These are phyloP conservation scores for Meteorus cinctellus DNA, from an alignment of 2,888 invertebrate genomes.

Conservation along the genomic window DNA sequence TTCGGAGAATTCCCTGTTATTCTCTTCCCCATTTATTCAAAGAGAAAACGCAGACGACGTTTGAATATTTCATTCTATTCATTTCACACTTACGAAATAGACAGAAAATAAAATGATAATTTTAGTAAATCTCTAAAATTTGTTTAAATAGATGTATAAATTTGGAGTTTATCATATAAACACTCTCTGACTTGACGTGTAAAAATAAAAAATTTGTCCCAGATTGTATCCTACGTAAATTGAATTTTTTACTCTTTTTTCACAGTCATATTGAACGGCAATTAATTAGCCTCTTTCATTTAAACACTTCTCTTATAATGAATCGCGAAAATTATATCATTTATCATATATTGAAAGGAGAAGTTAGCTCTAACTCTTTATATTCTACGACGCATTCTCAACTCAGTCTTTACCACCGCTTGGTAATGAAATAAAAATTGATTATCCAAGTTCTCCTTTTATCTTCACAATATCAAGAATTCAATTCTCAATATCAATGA, in stretches of 20 bases:
- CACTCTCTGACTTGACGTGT: not conserved
- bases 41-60: not conserved
- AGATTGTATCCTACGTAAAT: not conserved
- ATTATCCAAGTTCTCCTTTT: not conserved
- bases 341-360: not conserved
- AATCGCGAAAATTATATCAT: not conserved
- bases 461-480: not conserved
- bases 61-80: not conserved
- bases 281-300: not conserved
- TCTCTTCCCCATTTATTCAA: not conserved
- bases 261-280: slow-evolving; percentile 9
- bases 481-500: not conserved
- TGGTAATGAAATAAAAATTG: not conserved
- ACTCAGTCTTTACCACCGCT: not conserved
- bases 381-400: not conserved
- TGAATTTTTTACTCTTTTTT: not conserved
- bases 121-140: not conserved
- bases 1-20: not conserved
- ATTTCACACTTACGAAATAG: not conserved
- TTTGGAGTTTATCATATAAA: not conserved
- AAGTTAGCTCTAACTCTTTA: not conserved
- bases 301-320: not conserved
- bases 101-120: not conserved
- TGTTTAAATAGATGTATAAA: not conserved
- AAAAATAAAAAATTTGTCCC: slow-evolving; percentile 11